Base-by-base conservation (phyloP, 2,797 vertebrate genomes). In the Oryzias dopingdopingensis region DNA sequence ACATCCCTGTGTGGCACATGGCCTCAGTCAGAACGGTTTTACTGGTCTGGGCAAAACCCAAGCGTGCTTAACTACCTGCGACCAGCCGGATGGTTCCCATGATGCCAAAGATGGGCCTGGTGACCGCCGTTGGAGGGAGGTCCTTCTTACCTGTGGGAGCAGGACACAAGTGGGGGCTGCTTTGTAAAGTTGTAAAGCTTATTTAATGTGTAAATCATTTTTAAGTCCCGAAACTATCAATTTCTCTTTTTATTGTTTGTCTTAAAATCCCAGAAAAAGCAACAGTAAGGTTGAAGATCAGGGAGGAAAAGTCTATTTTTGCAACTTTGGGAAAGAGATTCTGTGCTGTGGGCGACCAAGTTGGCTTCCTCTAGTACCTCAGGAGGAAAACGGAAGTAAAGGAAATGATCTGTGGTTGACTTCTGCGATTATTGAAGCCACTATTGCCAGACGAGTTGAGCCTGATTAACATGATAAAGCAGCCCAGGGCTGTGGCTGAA, bases 11-110 rank as follows among this genome's bases (percentile, higher is more conserved):
- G 76, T 10, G 53, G 5, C 1, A 15, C 2, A 59, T 24, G 41
- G 2, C 3, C 29, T 41, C 18, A 37, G 47, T 62, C 18, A 65
- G 16, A 15, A 23, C 6, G 1, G 13, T 42, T 40, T 12, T 22
- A 26, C 24, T 26, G 8, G 3, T 16, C 15, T 53, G 2, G 40
- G 45, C 20, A 57, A 6, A 69, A 16, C 6, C 18, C 26, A n/a
- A 7, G n/a, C 8, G 29, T 14, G 50, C 45, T 22, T 2, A n/a
- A 91, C 80, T 92, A 98, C 97, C 97, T 90, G 96, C 96, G 53
- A 98, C 96, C 72, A 99, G 75, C 4, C 94, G 93, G 70, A 98
- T 91, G 64, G 96, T 99, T 83, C 97, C 97, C 93, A 99, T 91
- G 82, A 99, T 89, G 62, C 96, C 96, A 81, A 91, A 96, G 79